Percentiles rank a stretch among this genome's conserved stretches.
Conservation (phyloP, 2,888 invertebrate genomes). For the Villa cingulata region DNA sequence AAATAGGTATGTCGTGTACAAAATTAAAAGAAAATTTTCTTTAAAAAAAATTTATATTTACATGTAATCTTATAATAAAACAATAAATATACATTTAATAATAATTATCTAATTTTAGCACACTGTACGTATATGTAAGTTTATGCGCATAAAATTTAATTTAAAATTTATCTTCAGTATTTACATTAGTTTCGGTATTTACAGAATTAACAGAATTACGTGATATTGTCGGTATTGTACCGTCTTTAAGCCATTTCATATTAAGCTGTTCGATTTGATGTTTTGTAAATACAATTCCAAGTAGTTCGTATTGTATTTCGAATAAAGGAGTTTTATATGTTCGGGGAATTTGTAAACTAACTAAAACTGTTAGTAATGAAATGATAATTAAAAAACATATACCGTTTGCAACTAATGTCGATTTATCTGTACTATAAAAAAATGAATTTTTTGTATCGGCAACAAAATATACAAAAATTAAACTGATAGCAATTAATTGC, state of each 20-base stretch:
- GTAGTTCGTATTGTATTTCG: conserved; percentile 27
- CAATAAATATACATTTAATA: too few species aligned
- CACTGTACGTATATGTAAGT: too few species aligned
- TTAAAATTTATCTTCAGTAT: too few species aligned
- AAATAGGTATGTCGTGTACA: too few species aligned
- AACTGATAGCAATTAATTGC: conserved; percentile 22
- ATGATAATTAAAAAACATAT: conserved; percentile 28
- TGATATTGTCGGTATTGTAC: conserved; percentile 28
- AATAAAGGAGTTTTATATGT: conserved; percentile 24
- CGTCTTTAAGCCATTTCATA: conserved; percentile 27
- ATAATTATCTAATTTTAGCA: too few species aligned
- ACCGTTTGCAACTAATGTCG: conserved; percentile 28
- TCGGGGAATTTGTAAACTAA: conserved; percentile 28
- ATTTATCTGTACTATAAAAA: conserved; percentile 25
- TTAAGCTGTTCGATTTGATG: conserved; percentile 32
- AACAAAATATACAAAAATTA: conserved; percentile 27
- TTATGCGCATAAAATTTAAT: too few species aligned
- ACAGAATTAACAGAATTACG: too few species aligned
- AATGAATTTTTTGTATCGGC: conserved; percentile 24
- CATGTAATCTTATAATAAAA: too few species aligned
- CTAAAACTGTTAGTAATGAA: conserved; percentile 25
- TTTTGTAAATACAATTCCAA: conserved; percentile 30
- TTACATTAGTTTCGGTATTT: too few species aligned
- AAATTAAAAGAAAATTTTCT: too few species aligned
- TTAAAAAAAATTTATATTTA: too few species aligned